Conservation (phyloP, 2,797 vertebrate species). For the Neosilurus mollespiculum region DNA sequence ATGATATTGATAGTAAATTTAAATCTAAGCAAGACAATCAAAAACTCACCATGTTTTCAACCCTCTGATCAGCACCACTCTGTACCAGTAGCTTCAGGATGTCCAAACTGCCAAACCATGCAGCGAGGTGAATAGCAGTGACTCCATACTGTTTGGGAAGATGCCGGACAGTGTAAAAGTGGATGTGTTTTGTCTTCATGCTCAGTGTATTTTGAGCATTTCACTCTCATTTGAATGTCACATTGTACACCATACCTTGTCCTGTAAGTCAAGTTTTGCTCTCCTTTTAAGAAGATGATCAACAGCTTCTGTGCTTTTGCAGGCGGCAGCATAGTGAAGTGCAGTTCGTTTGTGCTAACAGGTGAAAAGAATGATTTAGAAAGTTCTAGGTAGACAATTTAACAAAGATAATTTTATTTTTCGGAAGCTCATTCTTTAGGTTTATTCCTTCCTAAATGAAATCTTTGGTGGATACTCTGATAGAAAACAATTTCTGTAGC, state of each 20-base stretch:
- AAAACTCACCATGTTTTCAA: conserved; percentile 68
- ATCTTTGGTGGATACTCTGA: neutral
- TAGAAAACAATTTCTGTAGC: neutral
- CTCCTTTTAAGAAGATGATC: conserved; percentile 83
- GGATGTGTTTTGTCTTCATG: neutral
- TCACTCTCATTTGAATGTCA: conserved; percentile 39
- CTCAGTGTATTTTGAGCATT: neutral
- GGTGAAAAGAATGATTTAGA: conserved; percentile 41
- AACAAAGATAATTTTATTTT: neutral
- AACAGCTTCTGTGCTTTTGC: conserved; percentile 75
- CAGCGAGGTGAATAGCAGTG: conserved; percentile 83
- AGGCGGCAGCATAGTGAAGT: conserved; percentile 86
- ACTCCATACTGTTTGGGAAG: conserved; percentile 76
- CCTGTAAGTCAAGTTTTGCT: conserved; percentile 82
- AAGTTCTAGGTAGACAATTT: neutral
- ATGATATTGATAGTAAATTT: neutral
- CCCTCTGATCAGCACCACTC: conserved; percentile 84
- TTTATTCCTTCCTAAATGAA: neutral
- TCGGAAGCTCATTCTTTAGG: neutral
- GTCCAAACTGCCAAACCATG: conserved; percentile 87
- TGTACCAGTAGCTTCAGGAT: conserved; percentile 83
- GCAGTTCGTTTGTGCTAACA: conserved; percentile 81
- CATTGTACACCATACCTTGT: conserved; percentile 20
- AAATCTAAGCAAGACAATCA: neutral
- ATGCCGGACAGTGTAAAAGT: neutral